These are phyloP conservation scores for Maniola jurtina DNA, from an alignment of 1,140 invertebrate genomes.

Conservation along the genomic window DNA sequence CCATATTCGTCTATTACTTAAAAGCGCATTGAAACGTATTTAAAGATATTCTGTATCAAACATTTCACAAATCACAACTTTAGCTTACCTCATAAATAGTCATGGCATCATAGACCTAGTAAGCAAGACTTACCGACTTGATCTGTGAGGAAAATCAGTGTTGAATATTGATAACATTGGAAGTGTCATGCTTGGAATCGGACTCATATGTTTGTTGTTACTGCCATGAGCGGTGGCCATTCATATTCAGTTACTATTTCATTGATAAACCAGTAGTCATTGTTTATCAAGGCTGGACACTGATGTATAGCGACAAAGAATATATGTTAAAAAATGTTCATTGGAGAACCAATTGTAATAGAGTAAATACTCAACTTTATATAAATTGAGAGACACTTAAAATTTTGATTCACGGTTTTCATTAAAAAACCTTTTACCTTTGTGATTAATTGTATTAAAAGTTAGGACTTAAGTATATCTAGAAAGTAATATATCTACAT, in stretches of 20 bases:
- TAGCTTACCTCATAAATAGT: not conserved
- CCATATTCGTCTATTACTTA: too few relatives aligned
- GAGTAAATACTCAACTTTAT: too few relatives aligned
- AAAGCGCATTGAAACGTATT: too few relatives aligned
- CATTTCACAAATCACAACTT: not conserved
- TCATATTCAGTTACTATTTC: slow-evolving; percentile 39
- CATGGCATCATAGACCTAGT: slow-evolving; percentile 8
- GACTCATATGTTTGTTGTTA: slow-evolving; percentile 20
- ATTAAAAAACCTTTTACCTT: too few relatives aligned
- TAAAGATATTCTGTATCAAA: not conserved
- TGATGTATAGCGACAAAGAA: slow-evolving; percentile 5
- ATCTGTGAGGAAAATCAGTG: slow-evolving; percentile 10
- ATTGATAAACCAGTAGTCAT: slow-evolving; percentile 35
- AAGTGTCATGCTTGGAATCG: not conserved
- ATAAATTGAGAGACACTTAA: too few relatives aligned
- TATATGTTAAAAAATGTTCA: slow-evolving; percentile 9
- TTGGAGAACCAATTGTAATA: too few relatives aligned
- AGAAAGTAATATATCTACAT: too few relatives aligned
- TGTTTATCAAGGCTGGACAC: slow-evolving; percentile 32
- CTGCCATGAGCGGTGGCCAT: slow-evolving; percentile 30
- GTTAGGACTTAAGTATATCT: too few relatives aligned
- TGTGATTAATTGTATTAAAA: too few relatives aligned
- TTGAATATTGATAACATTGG: slow-evolving; percentile 7
- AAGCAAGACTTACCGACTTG: not conserved
- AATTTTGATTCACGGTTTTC: too few relatives aligned